Evolutionary conservation across 2,113 vertebrate species (phyloP).

Genomic region (Kryptolebias marmoratus): DNA sequence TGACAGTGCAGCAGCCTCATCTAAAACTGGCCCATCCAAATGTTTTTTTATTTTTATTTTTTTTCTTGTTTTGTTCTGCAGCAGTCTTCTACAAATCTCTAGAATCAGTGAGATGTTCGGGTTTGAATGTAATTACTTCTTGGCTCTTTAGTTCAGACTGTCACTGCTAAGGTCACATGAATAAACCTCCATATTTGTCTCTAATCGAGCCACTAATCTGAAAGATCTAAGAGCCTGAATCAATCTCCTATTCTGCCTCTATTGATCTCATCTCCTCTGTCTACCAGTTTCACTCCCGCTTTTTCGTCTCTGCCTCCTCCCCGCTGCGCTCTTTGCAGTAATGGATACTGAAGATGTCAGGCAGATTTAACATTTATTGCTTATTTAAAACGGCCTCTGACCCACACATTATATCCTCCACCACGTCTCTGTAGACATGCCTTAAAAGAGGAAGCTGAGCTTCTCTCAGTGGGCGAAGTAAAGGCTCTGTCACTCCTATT

Average conservation of each 20-base stretch:
- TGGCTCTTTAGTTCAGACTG: slow-evolving; percentile 70
- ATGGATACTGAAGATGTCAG: slow-evolving; percentile 77
- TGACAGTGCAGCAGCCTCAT: slow-evolving; percentile 18
- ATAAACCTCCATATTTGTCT: slow-evolving; percentile 77
- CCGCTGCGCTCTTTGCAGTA: slow-evolving; percentile 68
- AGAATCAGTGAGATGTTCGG: slow-evolving; percentile 60
- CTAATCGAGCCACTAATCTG: slow-evolving; percentile 79
- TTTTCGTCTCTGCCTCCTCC: slow-evolving; percentile 54
- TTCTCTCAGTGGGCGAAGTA: slow-evolving; percentile 32
- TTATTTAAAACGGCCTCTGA: slow-evolving; percentile 73
- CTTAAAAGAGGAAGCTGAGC: slow-evolving; percentile 34
- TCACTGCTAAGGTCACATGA: slow-evolving; percentile 75
- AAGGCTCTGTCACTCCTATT: slow-evolving; percentile 52
- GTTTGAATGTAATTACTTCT: slow-evolving; percentile 74
- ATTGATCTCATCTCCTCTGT: slow-evolving; percentile 79
- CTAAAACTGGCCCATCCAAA: slow-evolving; percentile 55
- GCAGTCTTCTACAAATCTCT: slow-evolving; percentile 58
- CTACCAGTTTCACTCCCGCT: slow-evolving; percentile 70
- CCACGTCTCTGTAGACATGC: slow-evolving; percentile 49
- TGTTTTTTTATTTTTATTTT: slow-evolving; percentile 19
- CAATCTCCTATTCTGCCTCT: slow-evolving; percentile 76
- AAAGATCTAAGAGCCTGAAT: slow-evolving; percentile 78
- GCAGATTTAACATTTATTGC: slow-evolving; percentile 75
- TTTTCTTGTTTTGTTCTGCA: slow-evolving; percentile 24
- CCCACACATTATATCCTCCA: slow-evolving; percentile 55